Evolutionary conservation across 2,113 vertebrate genomes (phyloP).

Genomic region (Corythaixoides concolor): DNA sequence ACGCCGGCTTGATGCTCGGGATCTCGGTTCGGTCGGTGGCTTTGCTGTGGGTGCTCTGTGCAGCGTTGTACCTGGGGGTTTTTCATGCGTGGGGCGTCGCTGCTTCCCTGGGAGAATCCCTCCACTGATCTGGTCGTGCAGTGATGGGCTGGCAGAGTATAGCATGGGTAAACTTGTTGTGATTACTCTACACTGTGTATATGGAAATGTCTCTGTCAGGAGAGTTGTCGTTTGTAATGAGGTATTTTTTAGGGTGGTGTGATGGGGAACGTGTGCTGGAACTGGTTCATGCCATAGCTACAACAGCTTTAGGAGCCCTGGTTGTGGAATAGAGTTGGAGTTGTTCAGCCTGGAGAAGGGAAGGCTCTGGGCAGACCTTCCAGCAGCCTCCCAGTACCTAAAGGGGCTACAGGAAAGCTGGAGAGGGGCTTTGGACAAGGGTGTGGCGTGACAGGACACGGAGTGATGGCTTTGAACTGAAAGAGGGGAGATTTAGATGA

Average conservation of each 20-base stretch:
- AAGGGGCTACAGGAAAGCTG: too few relatives aligned
- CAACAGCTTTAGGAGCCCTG: neutral
- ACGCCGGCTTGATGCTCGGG: rapidly evolving
- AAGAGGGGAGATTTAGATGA: too few relatives aligned
- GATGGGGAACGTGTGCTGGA: rapidly evolving
- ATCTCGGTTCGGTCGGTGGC: neutral
- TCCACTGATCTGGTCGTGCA: rapidly evolving
- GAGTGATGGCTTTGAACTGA: too few relatives aligned
- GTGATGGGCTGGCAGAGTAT: neutral
- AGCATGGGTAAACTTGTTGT: neutral
- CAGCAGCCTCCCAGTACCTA: too few relatives aligned
- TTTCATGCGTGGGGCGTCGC: rapidly evolving
- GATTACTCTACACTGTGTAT: rapidly evolving
- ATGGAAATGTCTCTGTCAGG: neutral
- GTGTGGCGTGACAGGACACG: too few relatives aligned
- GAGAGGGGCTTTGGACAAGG: too few relatives aligned
- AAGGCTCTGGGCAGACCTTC: too few relatives aligned
- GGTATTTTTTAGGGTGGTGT: rapidly evolving
- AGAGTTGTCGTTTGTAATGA: rapidly evolving
- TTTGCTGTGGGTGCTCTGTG: neutral
- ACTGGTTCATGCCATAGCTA: neutral
- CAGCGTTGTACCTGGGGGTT: rapidly evolving
- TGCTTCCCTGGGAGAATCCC: neutral
- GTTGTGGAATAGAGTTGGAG: neutral
- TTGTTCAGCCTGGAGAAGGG: too few relatives aligned